Conservation (phyloP, 2,113 vertebrate species). For the Scomber scombrus region DNA sequence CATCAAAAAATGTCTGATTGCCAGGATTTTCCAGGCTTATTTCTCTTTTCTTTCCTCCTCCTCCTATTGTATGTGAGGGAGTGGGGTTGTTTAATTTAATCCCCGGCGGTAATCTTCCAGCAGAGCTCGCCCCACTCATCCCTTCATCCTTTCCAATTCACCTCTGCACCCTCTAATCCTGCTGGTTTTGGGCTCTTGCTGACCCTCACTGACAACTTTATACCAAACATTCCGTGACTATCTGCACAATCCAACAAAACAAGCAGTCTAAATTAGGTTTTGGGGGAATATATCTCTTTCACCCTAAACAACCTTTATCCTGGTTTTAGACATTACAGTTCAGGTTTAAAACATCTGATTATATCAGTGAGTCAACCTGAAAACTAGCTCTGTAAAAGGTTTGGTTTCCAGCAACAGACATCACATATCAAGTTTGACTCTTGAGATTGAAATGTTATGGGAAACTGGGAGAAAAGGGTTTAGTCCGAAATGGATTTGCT, state of each 20-base stretch:
- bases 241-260: slow-evolving; percentile 50
- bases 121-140: slow-evolving; percentile 53
- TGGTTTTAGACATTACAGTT: slow-evolving; percentile 1
- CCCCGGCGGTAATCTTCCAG: slow-evolving; percentile 67
- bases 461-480: neutral
- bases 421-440: neutral
- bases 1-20: slow-evolving; percentile 31
- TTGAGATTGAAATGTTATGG: slow-evolving; percentile 7
- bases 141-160: slow-evolving; percentile 69
- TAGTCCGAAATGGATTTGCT: neutral
- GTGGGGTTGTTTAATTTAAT: slow-evolving; percentile 72
- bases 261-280: slow-evolving; percentile 43
- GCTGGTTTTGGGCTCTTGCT: slow-evolving; percentile 48
- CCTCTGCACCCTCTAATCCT: slow-evolving; percentile 68
- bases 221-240: slow-evolving; percentile 34
- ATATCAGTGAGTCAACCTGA: neutral
- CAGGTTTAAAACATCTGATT: neutral
- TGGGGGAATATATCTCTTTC: slow-evolving; percentile 10
- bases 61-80: slow-evolving; percentile 50
- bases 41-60: slow-evolving; percentile 21
- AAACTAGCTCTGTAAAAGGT: neutral
- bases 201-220: slow-evolving; percentile 47
- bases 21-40: slow-evolving; percentile 37
- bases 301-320: slow-evolving; percentile 1
- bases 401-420: slow-evolving; percentile 1